phyloP scores from a whole-genome alignment of 2,797 vertebrate genomes.

The Oceanodroma leucorhoa region DNA sequence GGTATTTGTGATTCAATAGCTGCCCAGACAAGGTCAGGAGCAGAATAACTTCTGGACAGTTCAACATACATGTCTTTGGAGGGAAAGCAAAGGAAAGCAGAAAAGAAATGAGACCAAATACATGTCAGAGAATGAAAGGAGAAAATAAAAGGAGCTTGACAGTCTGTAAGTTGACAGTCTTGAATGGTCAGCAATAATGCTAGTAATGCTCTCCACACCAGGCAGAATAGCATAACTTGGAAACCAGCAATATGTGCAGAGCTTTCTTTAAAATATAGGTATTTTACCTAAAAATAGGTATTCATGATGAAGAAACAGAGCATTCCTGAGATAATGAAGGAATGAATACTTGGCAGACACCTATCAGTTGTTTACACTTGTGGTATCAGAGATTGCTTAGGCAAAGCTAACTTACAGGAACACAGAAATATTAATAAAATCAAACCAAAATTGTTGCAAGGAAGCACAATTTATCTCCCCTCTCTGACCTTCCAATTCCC shows the following conservation, averaged over 20 bases:
- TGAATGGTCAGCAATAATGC: not conserved
- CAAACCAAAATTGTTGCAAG: not conserved
- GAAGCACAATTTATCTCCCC: not conserved
- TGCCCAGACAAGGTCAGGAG: not conserved
- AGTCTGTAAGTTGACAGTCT: not conserved
- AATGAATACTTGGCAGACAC: not conserved
- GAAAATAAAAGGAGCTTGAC: not conserved
- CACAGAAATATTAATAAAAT: not conserved
- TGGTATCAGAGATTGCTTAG: not conserved
- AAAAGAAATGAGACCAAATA: not conserved
- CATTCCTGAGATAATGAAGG: not conserved
- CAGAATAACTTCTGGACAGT: not conserved
- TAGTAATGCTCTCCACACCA: not conserved
- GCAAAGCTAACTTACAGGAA: not conserved
- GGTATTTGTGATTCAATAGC: not conserved
- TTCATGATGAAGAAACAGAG: not conserved
- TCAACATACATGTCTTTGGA: not conserved
- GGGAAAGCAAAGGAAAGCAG: not conserved
- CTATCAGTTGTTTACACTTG: not conserved
- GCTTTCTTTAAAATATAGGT: not conserved
- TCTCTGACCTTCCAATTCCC: not conserved
- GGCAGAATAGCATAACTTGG: not conserved
- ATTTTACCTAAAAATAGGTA: not conserved
- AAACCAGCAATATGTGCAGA: not conserved
- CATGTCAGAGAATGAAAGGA: not conserved